Evolutionary conservation across 1,140 invertebrate genomes (phyloP).

Genomic region (Zaprionus vittiger): DNA sequence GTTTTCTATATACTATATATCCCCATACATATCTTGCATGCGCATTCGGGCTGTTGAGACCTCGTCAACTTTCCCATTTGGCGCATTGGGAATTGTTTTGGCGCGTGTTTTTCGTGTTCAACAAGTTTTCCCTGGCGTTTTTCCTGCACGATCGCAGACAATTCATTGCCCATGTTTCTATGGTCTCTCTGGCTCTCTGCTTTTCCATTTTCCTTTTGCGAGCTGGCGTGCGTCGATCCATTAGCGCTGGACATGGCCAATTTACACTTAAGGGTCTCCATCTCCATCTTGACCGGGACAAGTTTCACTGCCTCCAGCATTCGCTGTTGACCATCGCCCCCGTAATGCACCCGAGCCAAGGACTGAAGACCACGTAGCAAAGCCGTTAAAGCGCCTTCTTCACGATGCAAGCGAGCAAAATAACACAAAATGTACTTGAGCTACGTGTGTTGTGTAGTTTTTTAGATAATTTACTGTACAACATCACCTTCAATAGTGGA

Average conservation of each 20-base stretch:
- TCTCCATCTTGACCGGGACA: constrained; percentile 25
- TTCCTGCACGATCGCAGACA: constrained; percentile 45
- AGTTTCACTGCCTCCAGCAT: constrained; percentile 41
- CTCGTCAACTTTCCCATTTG: constrained; percentile 36
- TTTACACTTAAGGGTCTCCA: constrained; percentile 53
- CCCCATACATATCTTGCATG: background rate
- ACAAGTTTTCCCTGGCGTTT: constrained; percentile 51
- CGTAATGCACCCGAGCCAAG: background rate
- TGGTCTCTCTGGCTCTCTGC: constrained; percentile 10
- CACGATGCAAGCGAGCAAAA: constrained; percentile 1
- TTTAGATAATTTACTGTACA: constrained; percentile 10
- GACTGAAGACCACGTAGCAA: constrained; percentile 35
- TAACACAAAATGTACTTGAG: background rate
- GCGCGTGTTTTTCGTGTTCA: constrained; percentile 59
- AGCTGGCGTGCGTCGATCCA: constrained; percentile 48
- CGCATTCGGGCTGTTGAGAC: background rate
- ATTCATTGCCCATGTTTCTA: constrained; percentile 49
- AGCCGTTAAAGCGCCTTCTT: constrained; percentile 28
- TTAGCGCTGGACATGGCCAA: constrained; percentile 59
- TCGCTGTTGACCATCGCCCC: background rate
- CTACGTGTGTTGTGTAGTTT: background rate
- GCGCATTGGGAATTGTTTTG: constrained; percentile 47
- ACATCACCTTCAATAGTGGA: background rate
- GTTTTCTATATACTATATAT: background rate
- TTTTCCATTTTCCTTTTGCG: constrained; percentile 48